These are phyloP conservation scores for Sarcophaga bullata DNA, from an alignment of 1,140 invertebrate genomes.

Conservation along the genomic window DNA sequence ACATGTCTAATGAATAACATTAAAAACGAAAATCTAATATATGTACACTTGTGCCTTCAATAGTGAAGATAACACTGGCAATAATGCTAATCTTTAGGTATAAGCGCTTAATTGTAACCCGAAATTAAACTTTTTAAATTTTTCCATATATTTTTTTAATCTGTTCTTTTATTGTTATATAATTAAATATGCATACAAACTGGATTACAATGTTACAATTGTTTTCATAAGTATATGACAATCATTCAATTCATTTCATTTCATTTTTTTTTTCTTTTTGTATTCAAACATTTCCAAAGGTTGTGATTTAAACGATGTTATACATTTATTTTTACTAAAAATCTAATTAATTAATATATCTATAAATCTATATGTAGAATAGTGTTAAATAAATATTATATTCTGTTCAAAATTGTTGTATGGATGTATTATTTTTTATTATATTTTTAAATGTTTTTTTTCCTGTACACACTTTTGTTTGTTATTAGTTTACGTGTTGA, in stretches of 20 bases:
- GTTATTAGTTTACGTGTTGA: too few relatives aligned
- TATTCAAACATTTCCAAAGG: not conserved
- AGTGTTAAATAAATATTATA: not conserved
- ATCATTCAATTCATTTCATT: not conserved
- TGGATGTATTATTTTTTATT: not conserved
- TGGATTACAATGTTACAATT: conserved; percentile 3
- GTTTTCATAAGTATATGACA: not conserved
- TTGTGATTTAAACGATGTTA: not conserved
- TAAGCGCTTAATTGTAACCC: too few relatives aligned
- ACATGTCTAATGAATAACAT: too few relatives aligned
- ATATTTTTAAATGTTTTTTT: not conserved
- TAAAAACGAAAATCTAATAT: too few relatives aligned
- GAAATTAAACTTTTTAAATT: too few relatives aligned
- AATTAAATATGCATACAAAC: not conserved
- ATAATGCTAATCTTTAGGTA: too few relatives aligned
- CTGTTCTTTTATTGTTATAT: too few relatives aligned
- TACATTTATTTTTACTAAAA: not conserved
- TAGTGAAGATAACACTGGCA: too few relatives aligned
- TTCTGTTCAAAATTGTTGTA: not conserved
- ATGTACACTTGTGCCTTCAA: too few relatives aligned
- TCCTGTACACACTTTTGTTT: too few relatives aligned
- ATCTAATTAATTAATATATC: not conserved
- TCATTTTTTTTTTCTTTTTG: not conserved
- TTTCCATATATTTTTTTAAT: too few relatives aligned
- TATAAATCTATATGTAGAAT: not conserved